Evolutionary conservation across 2,888 invertebrate species (phyloP).

Genomic region (Ochlodes sylvanus): DNA sequence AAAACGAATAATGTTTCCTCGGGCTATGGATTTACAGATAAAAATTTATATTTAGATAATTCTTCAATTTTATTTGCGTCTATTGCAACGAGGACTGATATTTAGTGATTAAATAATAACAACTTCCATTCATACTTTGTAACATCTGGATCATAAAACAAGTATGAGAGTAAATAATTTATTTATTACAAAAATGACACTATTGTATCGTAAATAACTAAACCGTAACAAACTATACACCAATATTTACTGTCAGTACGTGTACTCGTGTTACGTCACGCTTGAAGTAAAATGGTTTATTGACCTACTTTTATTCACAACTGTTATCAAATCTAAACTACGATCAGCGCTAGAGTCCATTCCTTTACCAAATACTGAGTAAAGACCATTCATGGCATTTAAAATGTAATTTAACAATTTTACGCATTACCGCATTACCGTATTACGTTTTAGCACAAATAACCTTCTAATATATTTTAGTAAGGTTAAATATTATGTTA

Average conservation of each 20-base stretch:
- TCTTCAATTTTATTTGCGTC: too few species aligned
- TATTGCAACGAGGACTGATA: too few species aligned
- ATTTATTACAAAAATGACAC: neutral
- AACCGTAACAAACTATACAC: neutral
- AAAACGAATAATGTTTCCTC: too few species aligned
- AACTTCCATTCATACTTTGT: too few species aligned
- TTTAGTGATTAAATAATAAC: too few species aligned
- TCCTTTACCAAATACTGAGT: neutral
- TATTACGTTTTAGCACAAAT: constrained; percentile 34
- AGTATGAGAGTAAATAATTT: too few species aligned
- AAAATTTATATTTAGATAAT: too few species aligned
- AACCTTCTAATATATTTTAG: constrained; percentile 12
- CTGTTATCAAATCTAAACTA: constrained; percentile 23
- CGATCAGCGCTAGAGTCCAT: constrained; percentile 9
- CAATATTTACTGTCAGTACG: neutral
- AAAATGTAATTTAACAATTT: constrained; percentile 41
- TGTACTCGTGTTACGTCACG: neutral
- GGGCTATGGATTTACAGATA: too few species aligned
- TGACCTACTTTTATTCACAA: constrained; percentile 29
- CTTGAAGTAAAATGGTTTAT: constrained; percentile 13
- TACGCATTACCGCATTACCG: constrained; percentile 40
- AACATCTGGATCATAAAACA: too few species aligned
- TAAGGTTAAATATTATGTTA: constrained; percentile 24
- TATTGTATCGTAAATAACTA: neutral
- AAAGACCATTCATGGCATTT: constrained; percentile 39